These are phyloP conservation scores for Chaenogobius annularis DNA, from an alignment of 2,113 vertebrate species.

Conservation along the genomic window DNA sequence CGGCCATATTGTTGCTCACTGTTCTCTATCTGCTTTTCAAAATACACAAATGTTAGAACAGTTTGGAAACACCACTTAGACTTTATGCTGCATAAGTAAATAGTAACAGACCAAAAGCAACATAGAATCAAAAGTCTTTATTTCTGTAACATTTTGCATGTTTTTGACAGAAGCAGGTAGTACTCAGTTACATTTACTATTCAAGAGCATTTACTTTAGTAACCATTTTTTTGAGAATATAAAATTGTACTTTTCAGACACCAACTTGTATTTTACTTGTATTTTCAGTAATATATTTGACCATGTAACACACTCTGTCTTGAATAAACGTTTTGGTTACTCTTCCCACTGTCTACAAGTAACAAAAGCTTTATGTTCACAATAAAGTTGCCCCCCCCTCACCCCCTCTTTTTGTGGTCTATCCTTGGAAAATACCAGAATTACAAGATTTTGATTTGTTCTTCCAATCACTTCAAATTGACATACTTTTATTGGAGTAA, in stretches of 20 bases:
- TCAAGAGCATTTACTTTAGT: too few relatives aligned
- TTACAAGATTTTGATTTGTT: too few relatives aligned
- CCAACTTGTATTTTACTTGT: too few relatives aligned
- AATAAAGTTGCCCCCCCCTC: too few relatives aligned
- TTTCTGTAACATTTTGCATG: neutral
- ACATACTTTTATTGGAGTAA: too few relatives aligned
- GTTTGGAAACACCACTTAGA: neutral
- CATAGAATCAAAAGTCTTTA: neutral
- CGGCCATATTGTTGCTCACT: neutral
- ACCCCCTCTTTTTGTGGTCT: too few relatives aligned
- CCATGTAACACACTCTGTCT: too few relatives aligned
- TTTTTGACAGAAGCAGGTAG: neutral
- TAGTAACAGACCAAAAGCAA: neutral
- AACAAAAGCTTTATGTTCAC: too few relatives aligned
- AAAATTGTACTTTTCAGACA: too few relatives aligned
- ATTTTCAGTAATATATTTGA: too few relatives aligned
- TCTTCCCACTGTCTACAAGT: neutral
- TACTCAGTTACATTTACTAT: neutral
- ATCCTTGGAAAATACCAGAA: too few relatives aligned
- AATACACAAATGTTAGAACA: neutral
- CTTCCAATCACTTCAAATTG: neutral
- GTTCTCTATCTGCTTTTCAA: neutral
- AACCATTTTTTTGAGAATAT: too few relatives aligned
- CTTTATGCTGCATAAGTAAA: neutral
- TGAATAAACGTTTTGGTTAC: neutral